These are phyloP conservation scores for Drosophila mercatorum DNA, from an alignment of 2,888 invertebrate genomes.

Conservation along the genomic window DNA sequence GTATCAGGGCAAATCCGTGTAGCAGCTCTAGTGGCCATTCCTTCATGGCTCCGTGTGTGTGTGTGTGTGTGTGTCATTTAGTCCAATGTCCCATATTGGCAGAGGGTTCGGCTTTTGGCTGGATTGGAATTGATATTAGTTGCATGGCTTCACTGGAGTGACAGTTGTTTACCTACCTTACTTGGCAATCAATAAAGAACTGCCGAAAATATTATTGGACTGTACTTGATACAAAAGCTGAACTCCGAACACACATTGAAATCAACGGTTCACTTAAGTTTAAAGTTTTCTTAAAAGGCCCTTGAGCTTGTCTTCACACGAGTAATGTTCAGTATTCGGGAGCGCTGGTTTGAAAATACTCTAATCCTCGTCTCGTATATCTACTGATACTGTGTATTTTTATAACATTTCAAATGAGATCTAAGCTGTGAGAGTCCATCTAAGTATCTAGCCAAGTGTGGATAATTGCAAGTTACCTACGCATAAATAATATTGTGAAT, in stretches of 20 bases:
- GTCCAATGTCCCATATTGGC: slow-evolving; percentile 26
- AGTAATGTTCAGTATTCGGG: no score
- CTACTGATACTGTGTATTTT: no score
- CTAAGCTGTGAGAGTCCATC: background rate
- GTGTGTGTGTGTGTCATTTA: slow-evolving; percentile 20
- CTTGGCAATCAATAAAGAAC: slow-evolving; percentile 14
- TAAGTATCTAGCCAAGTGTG: slow-evolving; percentile 6
- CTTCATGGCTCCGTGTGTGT: background rate
- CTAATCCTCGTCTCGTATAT: background rate
- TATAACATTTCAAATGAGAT: background rate
- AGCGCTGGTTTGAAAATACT: background rate
- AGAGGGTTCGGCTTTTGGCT: slow-evolving; percentile 8
- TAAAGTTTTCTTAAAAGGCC: no score
- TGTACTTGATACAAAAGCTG: background rate
- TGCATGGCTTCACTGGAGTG: slow-evolving; percentile 15
- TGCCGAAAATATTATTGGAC: slow-evolving; percentile 2
- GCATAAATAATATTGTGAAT: slow-evolving; percentile 32
- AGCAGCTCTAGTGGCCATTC: slow-evolving; percentile 6
- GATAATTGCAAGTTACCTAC: slow-evolving; percentile 13
- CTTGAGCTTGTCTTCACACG: background rate
- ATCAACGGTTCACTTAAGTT: no score
- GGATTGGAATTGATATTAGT: slow-evolving; percentile 12
- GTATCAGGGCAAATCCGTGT: slow-evolving; percentile 11
- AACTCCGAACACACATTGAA: background rate
- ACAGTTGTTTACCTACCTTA: slow-evolving; percentile 15